Evolutionary conservation across 2,888 invertebrate species (phyloP), one percentile per base, ranked within the genome.

Genomic region (Tiphia femorata): DNA sequence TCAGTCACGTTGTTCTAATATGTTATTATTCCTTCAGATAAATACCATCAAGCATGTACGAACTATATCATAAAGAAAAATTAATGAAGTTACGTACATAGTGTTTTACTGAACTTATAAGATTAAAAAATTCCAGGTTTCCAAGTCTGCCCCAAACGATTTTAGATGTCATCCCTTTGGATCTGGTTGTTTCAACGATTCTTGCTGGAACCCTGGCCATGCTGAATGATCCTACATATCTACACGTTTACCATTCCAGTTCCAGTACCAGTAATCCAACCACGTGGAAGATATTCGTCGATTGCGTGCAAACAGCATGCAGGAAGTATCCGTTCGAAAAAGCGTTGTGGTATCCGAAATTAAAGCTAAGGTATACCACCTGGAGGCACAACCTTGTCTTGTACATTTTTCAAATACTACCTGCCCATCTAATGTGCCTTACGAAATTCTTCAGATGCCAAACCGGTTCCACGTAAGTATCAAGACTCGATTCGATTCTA

Each of bases 181-280:
- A 75, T 46, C 48, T 74, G 44, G 73, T 74, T 12, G 66, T 74
- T 2, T 74, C 75, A 29, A 70, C 66, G 3, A 74, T 74, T 7
- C 42, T 75, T 3, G 69, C 70, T 1, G 59, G 69, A 0, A 63
- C 70, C 2, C 46, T 64, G n/a, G 40, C 64, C 23, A 58, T 67
- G 1, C 55, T 52, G 14, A 53, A 16, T 8, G 62, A 70, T 51
- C 70, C 65, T 12, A 19, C 29, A 0, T 49, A 63, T 1, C 60
- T 72, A n/a, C 75, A 85, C 25, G 85, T 90, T 27, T 88, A 87
- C 78, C 88, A 90, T 73, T 86, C 87, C 75, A 87, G 88, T n/a
- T 87, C 89, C 0, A 87, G 89, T 6, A 79, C 81, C 16, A 78
- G 86, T 46, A 90, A 89, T 72, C 87, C 88, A 0, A 81, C 89